phyloP scores from a whole-genome alignment of 2,888 invertebrate species.

The Oasisia sp. region DNA sequence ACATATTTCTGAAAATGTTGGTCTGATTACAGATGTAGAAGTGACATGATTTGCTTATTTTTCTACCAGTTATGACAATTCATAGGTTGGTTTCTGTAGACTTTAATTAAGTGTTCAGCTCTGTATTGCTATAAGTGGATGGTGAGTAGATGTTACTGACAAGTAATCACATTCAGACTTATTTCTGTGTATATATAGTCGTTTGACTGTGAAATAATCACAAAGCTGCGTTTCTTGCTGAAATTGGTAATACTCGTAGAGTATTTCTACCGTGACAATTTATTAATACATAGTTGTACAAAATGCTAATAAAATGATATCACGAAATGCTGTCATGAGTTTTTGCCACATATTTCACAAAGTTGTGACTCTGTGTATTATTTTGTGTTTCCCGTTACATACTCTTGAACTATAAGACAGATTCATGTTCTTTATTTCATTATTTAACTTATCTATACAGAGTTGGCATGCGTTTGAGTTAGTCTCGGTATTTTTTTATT shows the following conservation, averaged over 20 bases:
- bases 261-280: background rate
- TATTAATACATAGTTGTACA: slow-evolving; percentile 17
- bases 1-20: background rate
- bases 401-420: background rate
- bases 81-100: slow-evolving; percentile 1
- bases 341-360: background rate
- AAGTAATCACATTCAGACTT: background rate
- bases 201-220: background rate
- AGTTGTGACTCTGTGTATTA: background rate
- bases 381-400: background rate
- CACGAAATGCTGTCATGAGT: background rate
- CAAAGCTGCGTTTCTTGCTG: too few species aligned
- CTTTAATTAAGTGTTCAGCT: background rate
- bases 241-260: too few species aligned
- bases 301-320: slow-evolving; percentile 12
- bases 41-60: background rate
- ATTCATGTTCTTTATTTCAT: background rate
- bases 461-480: too few species aligned
- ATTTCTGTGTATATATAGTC: background rate
- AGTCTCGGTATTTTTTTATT: too few species aligned
- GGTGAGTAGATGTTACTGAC: background rate
- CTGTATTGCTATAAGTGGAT: background rate
- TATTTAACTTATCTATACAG: too few species aligned
- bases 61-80: background rate
- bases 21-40: background rate